A percentile compares a stretch with the other conserved stretches of the same genome.
Conservation (phyloP, 2,113 vertebrate species). For the Dipodomys spectabilis region DNA sequence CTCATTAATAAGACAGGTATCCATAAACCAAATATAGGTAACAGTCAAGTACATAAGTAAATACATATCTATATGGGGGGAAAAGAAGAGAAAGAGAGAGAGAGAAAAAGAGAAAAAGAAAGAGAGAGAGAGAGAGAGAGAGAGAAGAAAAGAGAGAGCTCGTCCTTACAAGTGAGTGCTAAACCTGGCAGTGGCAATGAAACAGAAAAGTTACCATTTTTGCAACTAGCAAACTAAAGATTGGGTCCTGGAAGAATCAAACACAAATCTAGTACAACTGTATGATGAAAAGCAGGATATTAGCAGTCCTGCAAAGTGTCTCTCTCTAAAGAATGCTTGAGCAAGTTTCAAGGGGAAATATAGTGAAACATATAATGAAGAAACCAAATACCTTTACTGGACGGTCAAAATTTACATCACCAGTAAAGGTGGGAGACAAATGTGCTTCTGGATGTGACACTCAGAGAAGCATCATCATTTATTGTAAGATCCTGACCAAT, state of each 20-base stretch:
- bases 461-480: not conserved
- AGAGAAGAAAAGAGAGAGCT: too few species aligned
- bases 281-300: not conserved
- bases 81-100: too few species aligned
- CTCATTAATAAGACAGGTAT: not conserved
- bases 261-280: not conserved
- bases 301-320: not conserved
- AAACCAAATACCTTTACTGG: not conserved
- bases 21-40: not conserved
- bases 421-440: not conserved
- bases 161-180: not conserved
- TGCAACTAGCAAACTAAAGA: not conserved
- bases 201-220: not conserved
- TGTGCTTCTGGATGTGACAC: not conserved
- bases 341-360: not conserved
- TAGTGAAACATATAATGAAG: not conserved
- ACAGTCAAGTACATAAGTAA: not conserved
- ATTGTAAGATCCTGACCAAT: not conserved
- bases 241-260: not conserved
- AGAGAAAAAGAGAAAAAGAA: too few species aligned
- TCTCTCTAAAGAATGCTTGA: not conserved
- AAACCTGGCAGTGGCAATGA: not conserved
- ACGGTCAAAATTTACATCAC: not conserved
- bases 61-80: too few species aligned
- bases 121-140: too few species aligned